Base-by-base conservation (phyloP, 1,140 invertebrate species). In the Zaprionus lachaisei region DNA sequence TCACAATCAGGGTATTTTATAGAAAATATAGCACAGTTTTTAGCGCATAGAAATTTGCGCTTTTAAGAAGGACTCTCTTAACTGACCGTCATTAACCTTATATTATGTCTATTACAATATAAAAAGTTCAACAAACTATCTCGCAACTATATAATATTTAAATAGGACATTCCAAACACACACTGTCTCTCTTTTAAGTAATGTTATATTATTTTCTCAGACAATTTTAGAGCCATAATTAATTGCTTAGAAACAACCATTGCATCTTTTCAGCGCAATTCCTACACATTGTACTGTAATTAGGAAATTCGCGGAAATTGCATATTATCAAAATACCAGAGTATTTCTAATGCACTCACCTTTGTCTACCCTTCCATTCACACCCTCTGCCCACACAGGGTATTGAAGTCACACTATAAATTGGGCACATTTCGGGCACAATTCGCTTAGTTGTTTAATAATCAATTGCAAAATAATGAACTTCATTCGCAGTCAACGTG, bases 391-490 rank as follows among this genome's bases (percentile, higher is more conserved):
- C 1, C 24, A 51, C 11, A 55, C 11, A 55, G 49, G 63, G 64
- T 47, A 66, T 41, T 22, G 31, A 34, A 63, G 51, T 49, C 44
- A 11, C 37, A 38, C 12, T 28, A 47, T 47, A 15, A 28, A 64
- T 31, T 41, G 31, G n/a, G 28, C 26, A 54, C 22, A 31, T 75
- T 31, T 31, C 70, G 70, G 51, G 38, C 31, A 51, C 58, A 57
- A 51, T 71, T 58, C 38, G 31, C 47, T 69, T 67, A 38, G 28
- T 68, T 68, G 64, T 57, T 57, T 15, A 57, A 37, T 72, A 66
- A 38, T 22, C 55, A 58, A 72, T 47, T 66, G 60, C 41, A 49
- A 22, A 75, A 64, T 75, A 75, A 75, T 75, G 31, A 64, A 75
- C 66, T 64, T 5, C 12, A 73, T 34, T 38, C 49, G 51, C 26